Evolutionary conservation across 2,888 invertebrate genomes (phyloP).

Genomic region (Blomia tropicalis): DNA sequence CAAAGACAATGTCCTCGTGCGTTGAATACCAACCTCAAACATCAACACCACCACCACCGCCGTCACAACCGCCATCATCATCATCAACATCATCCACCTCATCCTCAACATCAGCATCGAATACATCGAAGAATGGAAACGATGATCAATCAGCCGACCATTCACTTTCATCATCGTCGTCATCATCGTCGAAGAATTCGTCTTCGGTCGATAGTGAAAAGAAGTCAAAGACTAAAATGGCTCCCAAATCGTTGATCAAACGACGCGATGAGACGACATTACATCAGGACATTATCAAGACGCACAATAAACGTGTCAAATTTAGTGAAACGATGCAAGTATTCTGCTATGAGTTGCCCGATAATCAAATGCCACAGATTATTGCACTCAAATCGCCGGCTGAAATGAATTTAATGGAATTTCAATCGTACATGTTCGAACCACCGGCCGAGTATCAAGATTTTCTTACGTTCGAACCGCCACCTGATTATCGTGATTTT

Average conservation of each 20-base stretch:
- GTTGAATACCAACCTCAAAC: too few species aligned
- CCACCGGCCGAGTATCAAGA: constrained; percentile 30
- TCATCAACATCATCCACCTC: too few species aligned
- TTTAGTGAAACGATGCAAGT: constrained; percentile 30
- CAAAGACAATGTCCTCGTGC: not conserved
- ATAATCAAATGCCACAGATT: constrained; percentile 27
- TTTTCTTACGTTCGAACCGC: constrained; percentile 25
- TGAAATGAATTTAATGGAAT: constrained; percentile 27
- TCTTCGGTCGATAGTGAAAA: not conserved
- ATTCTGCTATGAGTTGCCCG: constrained; percentile 29
- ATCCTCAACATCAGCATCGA: too few species aligned
- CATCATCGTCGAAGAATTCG: constrained; percentile 10
- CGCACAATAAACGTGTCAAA: constrained; percentile 26
- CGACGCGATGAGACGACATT: constrained; percentile 6
- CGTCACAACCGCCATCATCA: too few species aligned
- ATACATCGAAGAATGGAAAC: not conserved
- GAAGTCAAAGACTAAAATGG: not conserved
- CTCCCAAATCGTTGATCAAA: constrained; percentile 24
- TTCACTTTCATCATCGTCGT: not conserved
- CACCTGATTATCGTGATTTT: constrained; percentile 25
- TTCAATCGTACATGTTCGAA: constrained; percentile 29
- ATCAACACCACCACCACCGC: too few species aligned
- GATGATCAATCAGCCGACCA: not conserved
- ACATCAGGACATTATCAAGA: not conserved
- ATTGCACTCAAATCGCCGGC: constrained; percentile 28